Conservation (phyloP, 1,140 invertebrate species). For the Oedothorax gibbosus region DNA sequence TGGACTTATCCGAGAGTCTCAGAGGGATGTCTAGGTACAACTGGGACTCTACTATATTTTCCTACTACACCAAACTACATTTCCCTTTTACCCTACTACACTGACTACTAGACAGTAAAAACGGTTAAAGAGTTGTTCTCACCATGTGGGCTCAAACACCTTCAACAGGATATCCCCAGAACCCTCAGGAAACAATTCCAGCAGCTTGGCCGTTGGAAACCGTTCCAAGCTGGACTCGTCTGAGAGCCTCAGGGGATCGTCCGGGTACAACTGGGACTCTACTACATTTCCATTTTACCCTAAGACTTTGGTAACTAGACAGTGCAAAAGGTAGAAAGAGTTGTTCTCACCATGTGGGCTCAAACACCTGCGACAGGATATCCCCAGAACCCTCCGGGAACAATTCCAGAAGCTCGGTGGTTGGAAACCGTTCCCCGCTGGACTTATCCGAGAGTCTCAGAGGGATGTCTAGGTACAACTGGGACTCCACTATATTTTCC, state of each 20-base stretch:
- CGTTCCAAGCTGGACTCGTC: conserved; percentile 94
- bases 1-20: conserved; percentile 89
- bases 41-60: conserved; percentile 70
- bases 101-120: no score
- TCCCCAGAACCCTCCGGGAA: conserved; percentile 91
- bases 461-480: conserved; percentile 91
- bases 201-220: conserved; percentile 88
- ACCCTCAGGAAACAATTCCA: conserved; percentile 87
- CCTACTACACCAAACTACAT: no score
- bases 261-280: conserved; percentile 82
- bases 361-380: conserved; percentile 91
- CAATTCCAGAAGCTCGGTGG: conserved; percentile 88
- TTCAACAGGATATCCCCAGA: conserved; percentile 91
- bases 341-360: conserved; percentile 79
- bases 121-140: no score
- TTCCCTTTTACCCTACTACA: no score
- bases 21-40: conserved; percentile 93
- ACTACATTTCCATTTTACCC: no score
- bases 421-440: conserved; percentile 90
- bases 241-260: conserved; percentile 90
- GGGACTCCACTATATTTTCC: conserved; percentile 75
- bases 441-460: conserved; percentile 90
- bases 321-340: no score
- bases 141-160: conserved; percentile 93
- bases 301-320: no score